Conservation (phyloP, 2,113 vertebrate species). For the Ptychochromis oligacanthus region DNA sequence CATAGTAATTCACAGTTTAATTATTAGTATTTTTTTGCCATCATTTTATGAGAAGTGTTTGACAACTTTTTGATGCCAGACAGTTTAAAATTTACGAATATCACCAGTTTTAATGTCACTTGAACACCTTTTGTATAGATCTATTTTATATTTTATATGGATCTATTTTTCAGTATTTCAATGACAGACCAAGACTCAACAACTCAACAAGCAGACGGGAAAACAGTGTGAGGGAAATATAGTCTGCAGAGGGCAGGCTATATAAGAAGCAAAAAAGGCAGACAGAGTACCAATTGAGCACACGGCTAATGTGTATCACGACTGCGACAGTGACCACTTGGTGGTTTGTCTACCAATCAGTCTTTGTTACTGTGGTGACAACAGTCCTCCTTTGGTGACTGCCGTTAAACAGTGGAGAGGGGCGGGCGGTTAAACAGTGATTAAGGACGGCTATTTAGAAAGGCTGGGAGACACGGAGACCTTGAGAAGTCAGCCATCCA, state of each 20-base stretch:
- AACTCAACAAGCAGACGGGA: not conserved
- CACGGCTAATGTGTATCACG: slow-evolving; percentile 15
- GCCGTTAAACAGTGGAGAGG: slow-evolving; percentile 50
- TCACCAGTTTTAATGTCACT: not conserved
- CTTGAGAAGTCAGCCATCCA: slow-evolving; percentile 77
- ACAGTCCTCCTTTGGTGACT: slow-evolving; percentile 51
- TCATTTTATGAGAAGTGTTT: no score
- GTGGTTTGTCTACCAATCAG: slow-evolving; percentile 62
- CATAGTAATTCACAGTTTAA: no score
- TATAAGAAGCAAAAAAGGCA: not conserved
- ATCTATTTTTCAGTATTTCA: not conserved
- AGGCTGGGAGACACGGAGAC: slow-evolving; percentile 66
- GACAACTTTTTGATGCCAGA: not conserved
- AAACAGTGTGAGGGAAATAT: not conserved
- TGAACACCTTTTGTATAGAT: not conserved
- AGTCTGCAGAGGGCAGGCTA: not conserved
- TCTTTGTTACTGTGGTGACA: slow-evolving; percentile 69
- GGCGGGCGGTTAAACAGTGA: slow-evolving; percentile 75
- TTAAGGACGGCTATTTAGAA: slow-evolving; percentile 77
- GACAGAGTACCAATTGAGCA: slow-evolving; percentile 7
- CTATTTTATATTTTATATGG: not conserved
- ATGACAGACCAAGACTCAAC: not conserved
- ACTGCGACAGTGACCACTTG: slow-evolving; percentile 53
- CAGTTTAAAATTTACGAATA: not conserved
- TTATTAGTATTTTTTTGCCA: no score